Percentiles rank a stretch among this genome's conserved stretches.
Conservation (phyloP, 2,113 vertebrate genomes). For the Percina caprodes region DNA sequence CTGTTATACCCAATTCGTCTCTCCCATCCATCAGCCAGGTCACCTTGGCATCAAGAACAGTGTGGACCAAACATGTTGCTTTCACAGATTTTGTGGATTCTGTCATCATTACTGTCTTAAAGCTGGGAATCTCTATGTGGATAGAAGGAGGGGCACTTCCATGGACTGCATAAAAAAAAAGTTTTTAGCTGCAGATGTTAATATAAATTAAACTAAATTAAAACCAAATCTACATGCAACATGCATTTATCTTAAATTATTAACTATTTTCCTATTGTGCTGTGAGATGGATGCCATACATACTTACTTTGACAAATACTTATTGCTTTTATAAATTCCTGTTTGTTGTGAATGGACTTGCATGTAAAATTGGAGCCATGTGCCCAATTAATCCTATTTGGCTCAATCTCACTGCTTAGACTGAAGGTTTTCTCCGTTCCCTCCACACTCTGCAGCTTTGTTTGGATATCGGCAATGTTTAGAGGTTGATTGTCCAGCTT, state of each 20-base stretch:
- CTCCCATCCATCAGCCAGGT: constrained; percentile 60
- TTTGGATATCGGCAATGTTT: rapidly evolving
- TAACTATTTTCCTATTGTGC: neutral
- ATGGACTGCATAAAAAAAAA: constrained; percentile 40
- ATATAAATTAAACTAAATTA: no score
- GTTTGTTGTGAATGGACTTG: neutral
- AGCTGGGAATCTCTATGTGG: constrained; percentile 51
- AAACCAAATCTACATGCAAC: neutral
- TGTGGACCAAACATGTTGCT: constrained; percentile 65
- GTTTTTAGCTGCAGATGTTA: neutral
- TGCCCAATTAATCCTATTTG: constrained; percentile 30
- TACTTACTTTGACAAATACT: constrained; percentile 76
- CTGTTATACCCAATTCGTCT: rapidly evolving
- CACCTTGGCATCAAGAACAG: neutral
- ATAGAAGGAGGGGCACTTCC: constrained; percentile 18
- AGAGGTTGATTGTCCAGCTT: rapidly evolving
- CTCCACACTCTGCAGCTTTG: constrained; percentile 16
- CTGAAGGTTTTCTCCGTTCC: neutral
- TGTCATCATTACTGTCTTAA: constrained; percentile 40
- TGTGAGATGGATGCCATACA: neutral
- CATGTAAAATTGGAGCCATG: constrained; percentile 60
- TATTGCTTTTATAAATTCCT: neutral
- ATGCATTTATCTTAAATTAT: neutral
- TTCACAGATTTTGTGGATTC: neutral
- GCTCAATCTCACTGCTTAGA: constrained; percentile 62